Conservation (phyloP, 2,797 vertebrate species). For the Geotrypetes seraphini region DNA sequence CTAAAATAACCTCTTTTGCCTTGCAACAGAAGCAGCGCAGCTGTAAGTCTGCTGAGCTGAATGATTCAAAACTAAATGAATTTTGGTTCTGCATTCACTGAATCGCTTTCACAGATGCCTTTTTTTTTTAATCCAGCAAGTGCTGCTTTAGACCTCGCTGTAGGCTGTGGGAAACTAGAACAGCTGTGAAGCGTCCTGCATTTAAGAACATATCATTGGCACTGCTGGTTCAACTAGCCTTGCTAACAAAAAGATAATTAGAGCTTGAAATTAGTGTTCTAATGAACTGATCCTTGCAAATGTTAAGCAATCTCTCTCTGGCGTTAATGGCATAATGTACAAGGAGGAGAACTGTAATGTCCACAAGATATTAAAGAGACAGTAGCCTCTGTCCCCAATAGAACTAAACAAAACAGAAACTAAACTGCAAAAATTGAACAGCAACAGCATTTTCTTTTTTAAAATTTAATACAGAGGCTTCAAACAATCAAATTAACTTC, state of each 20-base stretch:
- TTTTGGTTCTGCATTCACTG: background rate
- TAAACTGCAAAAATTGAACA: too few species aligned
- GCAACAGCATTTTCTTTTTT: too few species aligned
- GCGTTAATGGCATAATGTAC: constrained; percentile 34
- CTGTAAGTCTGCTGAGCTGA: too few species aligned
- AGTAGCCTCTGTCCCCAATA: too few species aligned
- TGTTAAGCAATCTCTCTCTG: constrained; percentile 39
- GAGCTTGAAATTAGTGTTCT: constrained; percentile 52
- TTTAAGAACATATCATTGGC: constrained; percentile 9
- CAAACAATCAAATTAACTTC: too few species aligned
- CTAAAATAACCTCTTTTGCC: too few species aligned
- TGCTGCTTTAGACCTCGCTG: constrained; percentile 5
- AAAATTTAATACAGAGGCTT: too few species aligned
- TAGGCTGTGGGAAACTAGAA: constrained; percentile 22
- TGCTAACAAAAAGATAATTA: constrained; percentile 50
- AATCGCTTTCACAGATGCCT: constrained; percentile 11
- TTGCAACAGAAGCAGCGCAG: too few species aligned
- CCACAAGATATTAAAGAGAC: constrained; percentile 19
- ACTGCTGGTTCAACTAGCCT: constrained; percentile 6
- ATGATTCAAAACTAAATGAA: too few species aligned
- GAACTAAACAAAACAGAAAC: too few species aligned
- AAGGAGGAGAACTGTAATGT: constrained; percentile 23
- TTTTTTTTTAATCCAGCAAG: too few species aligned
- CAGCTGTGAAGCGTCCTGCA: constrained; percentile 32
- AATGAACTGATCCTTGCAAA: constrained; percentile 50